Conservation (phyloP, 2,113 vertebrate species). For the Theristicus caerulescens region DNA sequence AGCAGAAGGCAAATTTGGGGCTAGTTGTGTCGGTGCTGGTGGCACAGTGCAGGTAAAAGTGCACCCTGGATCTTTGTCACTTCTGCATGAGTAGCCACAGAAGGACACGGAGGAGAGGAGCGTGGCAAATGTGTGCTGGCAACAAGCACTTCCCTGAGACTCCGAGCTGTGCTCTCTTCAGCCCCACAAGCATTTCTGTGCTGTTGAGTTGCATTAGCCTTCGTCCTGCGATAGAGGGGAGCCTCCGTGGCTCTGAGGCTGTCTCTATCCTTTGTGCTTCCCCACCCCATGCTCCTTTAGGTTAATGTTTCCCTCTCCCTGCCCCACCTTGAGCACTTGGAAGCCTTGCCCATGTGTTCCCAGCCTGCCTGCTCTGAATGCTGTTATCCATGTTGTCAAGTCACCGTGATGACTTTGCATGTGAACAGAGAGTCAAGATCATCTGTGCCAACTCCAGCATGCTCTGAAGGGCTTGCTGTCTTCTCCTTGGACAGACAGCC, state of each 20-base stretch:
- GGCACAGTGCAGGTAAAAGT: not conserved
- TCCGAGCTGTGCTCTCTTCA: not conserved
- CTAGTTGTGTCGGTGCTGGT: not conserved
- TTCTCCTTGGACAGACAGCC: not conserved
- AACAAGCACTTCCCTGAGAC: not conserved
- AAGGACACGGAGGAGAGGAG: not conserved
- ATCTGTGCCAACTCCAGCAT: not conserved
- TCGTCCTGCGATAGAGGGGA: not conserved
- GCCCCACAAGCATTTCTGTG: not conserved
- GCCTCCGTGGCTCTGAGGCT: not conserved
- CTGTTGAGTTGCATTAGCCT: not conserved
- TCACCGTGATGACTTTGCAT: not conserved
- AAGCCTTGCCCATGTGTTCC: not conserved
- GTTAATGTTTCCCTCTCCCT: not conserved
- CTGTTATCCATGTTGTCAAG: not conserved
- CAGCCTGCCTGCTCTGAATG: not conserved
- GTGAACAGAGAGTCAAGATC: not conserved
- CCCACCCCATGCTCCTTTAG: not conserved
- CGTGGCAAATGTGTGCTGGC: not conserved
- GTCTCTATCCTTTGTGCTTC: not conserved
- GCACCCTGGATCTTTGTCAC: not conserved
- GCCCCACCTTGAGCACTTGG: not conserved
- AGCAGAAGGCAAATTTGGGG: not conserved
- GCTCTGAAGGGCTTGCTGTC: not conserved
- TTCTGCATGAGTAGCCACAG: not conserved